Evolutionary conservation across 2,888 invertebrate species (phyloP).

Genomic region (Helobdella robusta): DNA sequence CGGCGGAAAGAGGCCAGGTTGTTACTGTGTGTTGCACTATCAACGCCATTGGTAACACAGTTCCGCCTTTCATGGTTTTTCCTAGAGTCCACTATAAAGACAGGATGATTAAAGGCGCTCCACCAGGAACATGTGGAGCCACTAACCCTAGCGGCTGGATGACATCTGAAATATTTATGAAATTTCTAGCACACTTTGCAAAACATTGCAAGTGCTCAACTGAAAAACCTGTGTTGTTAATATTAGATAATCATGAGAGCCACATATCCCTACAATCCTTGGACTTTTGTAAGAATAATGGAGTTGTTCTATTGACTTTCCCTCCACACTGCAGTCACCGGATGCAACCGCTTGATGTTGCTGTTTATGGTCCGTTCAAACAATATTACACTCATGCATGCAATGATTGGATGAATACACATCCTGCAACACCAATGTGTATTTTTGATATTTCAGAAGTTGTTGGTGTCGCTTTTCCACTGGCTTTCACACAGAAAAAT

Average conservation of each 20-base stretch:
- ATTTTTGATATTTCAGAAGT: neutral
- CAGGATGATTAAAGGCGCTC: conserved; percentile 39
- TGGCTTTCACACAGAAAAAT: too few species aligned
- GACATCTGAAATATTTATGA: too few species aligned
- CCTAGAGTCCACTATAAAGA: conserved; percentile 40
- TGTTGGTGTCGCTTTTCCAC: conserved; percentile 4
- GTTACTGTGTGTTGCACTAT: conserved; percentile 34
- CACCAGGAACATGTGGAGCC: conserved; percentile 39
- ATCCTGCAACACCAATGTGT: conserved; percentile 4
- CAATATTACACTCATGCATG: neutral
- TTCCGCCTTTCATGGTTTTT: conserved; percentile 39
- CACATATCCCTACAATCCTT: conserved; percentile 40
- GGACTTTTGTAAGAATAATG: conserved; percentile 37
- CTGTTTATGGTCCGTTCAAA: conserved; percentile 3
- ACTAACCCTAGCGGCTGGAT: conserved; percentile 42
- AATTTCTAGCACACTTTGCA: conserved; percentile 47
- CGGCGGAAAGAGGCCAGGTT: conserved; percentile 31
- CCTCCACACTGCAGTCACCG: conserved; percentile 45
- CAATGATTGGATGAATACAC: conserved; percentile 1
- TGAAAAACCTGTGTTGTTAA: conserved; percentile 39
- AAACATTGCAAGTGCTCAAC: conserved; percentile 35
- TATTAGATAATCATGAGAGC: conserved; percentile 45
- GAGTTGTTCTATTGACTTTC: conserved; percentile 31
- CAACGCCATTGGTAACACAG: conserved; percentile 33
- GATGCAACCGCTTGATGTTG: conserved; percentile 37